Evolutionary conservation across 2,113 vertebrate genomes (phyloP).

Genomic region (Myotis brandtii): DNA sequence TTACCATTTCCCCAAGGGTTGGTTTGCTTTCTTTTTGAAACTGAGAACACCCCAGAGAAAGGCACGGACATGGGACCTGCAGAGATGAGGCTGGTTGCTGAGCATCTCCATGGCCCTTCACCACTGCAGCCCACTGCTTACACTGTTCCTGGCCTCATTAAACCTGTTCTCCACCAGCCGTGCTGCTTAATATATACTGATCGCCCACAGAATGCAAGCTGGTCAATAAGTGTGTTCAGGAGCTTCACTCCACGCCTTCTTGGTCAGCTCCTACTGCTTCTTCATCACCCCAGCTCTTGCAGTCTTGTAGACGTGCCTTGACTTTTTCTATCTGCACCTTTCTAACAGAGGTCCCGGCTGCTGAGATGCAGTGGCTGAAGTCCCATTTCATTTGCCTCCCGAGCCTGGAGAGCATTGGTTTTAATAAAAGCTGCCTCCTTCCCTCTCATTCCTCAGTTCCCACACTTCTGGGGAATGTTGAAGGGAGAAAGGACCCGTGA

Average conservation of each 20-base stretch:
- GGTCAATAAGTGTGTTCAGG: constrained; percentile 15
- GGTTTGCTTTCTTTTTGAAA: not conserved
- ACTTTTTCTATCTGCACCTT: not conserved
- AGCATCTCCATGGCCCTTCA: not conserved
- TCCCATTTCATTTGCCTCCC: constrained; percentile 6
- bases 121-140: not conserved
- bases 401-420: constrained; percentile 28
- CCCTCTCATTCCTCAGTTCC: not conserved
- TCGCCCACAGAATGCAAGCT: not conserved
- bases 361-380: not conserved
- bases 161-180: not conserved
- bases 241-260: not conserved
- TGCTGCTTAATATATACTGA: constrained; percentile 2
- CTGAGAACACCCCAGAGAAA: not conserved
- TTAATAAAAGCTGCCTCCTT: constrained; percentile 22
- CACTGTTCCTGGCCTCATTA: constrained; percentile 40
- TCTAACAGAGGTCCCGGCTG: not conserved
- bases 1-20: not conserved
- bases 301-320: not conserved
- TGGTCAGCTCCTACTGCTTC: not conserved
- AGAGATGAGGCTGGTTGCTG: constrained; percentile 4
- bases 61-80: not conserved
- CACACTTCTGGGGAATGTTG: not conserved
- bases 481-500: not conserved
- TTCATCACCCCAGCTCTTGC: not conserved